Base-by-base conservation (phyloP, 2,888 invertebrate species). In the Margaritifera margaritifera region DNA sequence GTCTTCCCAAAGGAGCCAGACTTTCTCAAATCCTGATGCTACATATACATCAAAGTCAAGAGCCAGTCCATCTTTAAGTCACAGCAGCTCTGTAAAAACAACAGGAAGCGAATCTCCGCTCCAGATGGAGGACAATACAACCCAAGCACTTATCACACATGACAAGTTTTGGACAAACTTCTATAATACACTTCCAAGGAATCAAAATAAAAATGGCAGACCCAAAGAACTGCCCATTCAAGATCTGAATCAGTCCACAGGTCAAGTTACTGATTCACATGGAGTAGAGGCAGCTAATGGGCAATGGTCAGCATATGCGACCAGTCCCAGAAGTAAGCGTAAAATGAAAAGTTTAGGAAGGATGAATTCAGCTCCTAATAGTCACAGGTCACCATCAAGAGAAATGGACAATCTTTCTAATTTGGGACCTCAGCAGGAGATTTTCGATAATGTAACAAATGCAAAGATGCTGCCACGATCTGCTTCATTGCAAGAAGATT, bases 141-240 rank as follows among this genome's bases (percentile, higher is more conserved):
- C 42, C 42, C 64, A 64, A 25, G 31, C 68, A 25, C 57, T 57
- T 5, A 53, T 19, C 15, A 57, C 64, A n/a, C 69, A 77, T 54
- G 77, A 77, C 61, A 77, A 77, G 58, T 77, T 77, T 53, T 77
- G 77, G 77, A 77, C 77, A 54, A 77, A 77, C 27, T 77, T 77
- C 62, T 77, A 77, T 50, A 77, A 77, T 64, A 77, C 77, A 22
- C 54, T 77, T 24, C 77, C 77, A 15, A 68, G 74, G 53, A 77
- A 77, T 55, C 62, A 74, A 51, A 73, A 76, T 22, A 77, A 70
- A 64, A 54, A 62, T 59, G 77, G 74, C 19, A 65, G 77, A 70
- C 77, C 77, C 31, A 74, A 77, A 42, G 76, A 77, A 53, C 51
- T 77, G 20, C 72, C 76, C 11, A 53, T 77, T n/a, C 74, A 77